Base-by-base conservation (phyloP, 2,888 invertebrate species). In the Steromphala cineraria region DNA sequence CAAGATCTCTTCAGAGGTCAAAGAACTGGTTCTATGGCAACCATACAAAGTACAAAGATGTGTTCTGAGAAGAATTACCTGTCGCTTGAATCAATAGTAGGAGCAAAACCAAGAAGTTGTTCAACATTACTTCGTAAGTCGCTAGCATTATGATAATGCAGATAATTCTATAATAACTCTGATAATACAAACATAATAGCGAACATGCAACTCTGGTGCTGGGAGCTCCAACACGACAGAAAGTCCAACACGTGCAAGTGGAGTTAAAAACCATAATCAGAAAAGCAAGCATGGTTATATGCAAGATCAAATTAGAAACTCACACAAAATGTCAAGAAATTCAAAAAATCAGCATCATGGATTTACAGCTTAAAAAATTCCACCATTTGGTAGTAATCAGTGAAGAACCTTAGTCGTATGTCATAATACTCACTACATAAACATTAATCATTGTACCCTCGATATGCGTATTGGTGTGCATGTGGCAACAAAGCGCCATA, bases 231-330 rank as follows among this genome's bases (percentile, higher is more conserved):
- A 17, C 31, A 71, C 71, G 36, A 71, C 71, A 71, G 19, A 2
- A 71, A 40, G 31, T 71, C 40, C 71, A 71, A 71, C 71, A 71
- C 36, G 28, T 31, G 28, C 36, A 31, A 71, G 36, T 71, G 28
- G 28, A 36, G 55, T 52, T 40, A 52, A 75, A 75, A 75, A 75
- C 52, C 19, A 75, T 53, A 75, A 53, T 53, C 52, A 53, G 24
- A 53, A 71, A 76, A 76, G 76, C 76, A 76, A 76, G 76, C 76
- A 76, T 76, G 76, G 55, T 31, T 76, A 76, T 76, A 76, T 76
- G 76, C 53, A 76, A 76, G 76, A 76, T 76, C 76, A 76, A 76
- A 71, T 71, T 71, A 71, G 71, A 71, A 76, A 76, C 76, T 76
- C 76, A 76, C 76, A 76, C 76, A 76, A 76, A 52, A 76, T 76